Conservation (phyloP, 2,797 vertebrate genomes). For the Valencia hispanica region DNA sequence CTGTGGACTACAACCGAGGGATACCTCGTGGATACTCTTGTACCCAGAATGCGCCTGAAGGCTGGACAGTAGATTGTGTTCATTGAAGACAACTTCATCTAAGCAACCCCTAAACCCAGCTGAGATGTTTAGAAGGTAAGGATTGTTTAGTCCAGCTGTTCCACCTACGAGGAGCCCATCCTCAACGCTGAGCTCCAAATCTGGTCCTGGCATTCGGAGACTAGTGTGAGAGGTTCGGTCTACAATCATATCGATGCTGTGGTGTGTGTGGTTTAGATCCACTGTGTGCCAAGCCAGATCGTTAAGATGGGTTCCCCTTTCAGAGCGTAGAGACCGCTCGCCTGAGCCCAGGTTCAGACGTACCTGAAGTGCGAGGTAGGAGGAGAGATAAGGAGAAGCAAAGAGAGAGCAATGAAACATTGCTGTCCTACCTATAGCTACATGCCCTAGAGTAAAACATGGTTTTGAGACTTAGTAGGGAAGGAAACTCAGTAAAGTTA, state of each 20-base stretch:
- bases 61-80: slow-evolving; percentile 83
- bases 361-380: slow-evolving; percentile 70
- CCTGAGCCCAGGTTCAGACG: slow-evolving; percentile 85
- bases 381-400: not conserved
- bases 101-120: slow-evolving; percentile 86
- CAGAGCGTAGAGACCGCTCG: slow-evolving; percentile 80
- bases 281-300: slow-evolving; percentile 88
- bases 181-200: slow-evolving; percentile 81
- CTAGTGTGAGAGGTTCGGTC: slow-evolving; percentile 78
- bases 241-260: slow-evolving; percentile 79
- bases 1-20: slow-evolving; percentile 86
- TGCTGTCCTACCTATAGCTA: not conserved
- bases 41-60: slow-evolving; percentile 85
- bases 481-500: slow-evolving; percentile 22
- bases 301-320: slow-evolving; percentile 76
- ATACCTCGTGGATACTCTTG: slow-evolving; percentile 86
- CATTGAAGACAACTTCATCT: slow-evolving; percentile 86
- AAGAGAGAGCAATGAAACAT: not conserved
- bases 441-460: not conserved
- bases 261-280: slow-evolving; percentile 78
- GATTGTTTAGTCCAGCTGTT: slow-evolving; percentile 68
- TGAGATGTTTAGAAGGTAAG: slow-evolving; percentile 70
- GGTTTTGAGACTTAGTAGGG: not conserved
- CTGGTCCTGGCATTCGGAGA: slow-evolving; percentile 76
- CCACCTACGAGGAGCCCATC: slow-evolving; percentile 86